Percentiles rank a stretch among this genome's conserved stretches.
These are phyloP conservation scores for Enteromius viviparus DNA, from an alignment of 2,797 vertebrate genomes.

Conservation along the genomic window DNA sequence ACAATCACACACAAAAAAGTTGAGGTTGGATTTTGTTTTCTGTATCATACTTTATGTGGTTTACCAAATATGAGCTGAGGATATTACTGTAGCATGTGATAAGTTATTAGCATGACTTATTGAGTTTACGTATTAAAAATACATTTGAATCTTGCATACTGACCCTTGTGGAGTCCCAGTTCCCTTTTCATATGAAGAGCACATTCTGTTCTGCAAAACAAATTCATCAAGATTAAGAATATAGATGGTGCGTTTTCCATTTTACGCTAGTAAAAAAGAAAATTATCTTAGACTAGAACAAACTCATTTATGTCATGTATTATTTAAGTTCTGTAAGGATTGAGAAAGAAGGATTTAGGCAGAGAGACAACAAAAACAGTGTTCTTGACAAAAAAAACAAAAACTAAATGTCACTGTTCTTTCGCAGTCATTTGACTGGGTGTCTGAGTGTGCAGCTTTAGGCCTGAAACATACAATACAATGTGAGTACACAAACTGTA, in stretches of 20 bases:
- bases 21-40: background rate
- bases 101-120: background rate
- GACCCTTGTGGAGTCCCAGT: background rate
- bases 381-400: background rate
- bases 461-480: background rate
- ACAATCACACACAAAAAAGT: background rate
- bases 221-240: constrained; percentile 3
- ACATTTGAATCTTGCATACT: background rate
- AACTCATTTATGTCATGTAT: constrained; percentile 13
- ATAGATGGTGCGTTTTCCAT: background rate
- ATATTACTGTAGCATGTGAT: background rate
- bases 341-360: background rate
- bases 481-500: background rate
- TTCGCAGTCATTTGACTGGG: background rate
- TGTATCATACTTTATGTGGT: background rate
- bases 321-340: constrained; percentile 5
- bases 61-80: background rate
- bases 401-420: background rate
- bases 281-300: constrained; percentile 15
- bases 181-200: background rate
- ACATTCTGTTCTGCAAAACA: background rate
- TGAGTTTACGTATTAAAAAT: background rate
- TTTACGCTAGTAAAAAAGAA: background rate
- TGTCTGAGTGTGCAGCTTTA: background rate
- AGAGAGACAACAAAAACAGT: background rate